Percentiles rank a stretch among this genome's conserved stretches.
Evolutionary conservation across 2,113 vertebrate species (phyloP).

Genomic region (Heterocephalus glaber): DNA sequence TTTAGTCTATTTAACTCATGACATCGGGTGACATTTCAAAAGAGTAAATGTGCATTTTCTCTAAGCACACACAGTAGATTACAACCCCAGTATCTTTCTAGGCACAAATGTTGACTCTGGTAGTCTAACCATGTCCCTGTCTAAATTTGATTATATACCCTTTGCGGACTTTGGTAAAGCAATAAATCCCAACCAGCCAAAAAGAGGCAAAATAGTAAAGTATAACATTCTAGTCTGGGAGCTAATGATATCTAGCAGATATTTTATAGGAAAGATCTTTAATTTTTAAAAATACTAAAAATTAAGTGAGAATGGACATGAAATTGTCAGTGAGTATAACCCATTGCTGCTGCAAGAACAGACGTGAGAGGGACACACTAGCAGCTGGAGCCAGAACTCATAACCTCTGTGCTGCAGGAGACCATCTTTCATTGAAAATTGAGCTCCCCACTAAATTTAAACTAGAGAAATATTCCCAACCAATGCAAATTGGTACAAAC

Average conservation of each 20-base stretch:
- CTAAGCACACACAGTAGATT: conserved; percentile 58
- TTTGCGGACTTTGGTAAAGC: conserved; percentile 11
- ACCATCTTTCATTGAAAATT: background rate
- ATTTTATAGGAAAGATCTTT: background rate
- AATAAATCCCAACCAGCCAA: background rate
- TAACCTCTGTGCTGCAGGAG: background rate
- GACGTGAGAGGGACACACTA: background rate
- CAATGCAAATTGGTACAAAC: background rate
- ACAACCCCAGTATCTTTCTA: conserved; percentile 6
- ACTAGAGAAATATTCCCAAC: background rate
- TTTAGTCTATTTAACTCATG: conserved; percentile 50
- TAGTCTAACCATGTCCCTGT: conserved; percentile 56
- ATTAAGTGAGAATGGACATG: background rate
- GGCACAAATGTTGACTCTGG: conserved; percentile 57
- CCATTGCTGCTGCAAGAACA: background rate
- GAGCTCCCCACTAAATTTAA: background rate
- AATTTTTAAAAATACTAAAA: background rate
- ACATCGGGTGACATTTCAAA: conserved; percentile 63
- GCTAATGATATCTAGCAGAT: conserved; percentile 9
- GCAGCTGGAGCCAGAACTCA: no score
- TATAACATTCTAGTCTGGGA: background rate
- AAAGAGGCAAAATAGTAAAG: background rate
- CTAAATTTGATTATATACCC: conserved; percentile 53
- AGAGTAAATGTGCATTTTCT: conserved; percentile 57
- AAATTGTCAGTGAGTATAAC: background rate